Evolutionary conservation across 1,140 invertebrate species (phyloP).

Genomic region (Lycorma delicatula): DNA sequence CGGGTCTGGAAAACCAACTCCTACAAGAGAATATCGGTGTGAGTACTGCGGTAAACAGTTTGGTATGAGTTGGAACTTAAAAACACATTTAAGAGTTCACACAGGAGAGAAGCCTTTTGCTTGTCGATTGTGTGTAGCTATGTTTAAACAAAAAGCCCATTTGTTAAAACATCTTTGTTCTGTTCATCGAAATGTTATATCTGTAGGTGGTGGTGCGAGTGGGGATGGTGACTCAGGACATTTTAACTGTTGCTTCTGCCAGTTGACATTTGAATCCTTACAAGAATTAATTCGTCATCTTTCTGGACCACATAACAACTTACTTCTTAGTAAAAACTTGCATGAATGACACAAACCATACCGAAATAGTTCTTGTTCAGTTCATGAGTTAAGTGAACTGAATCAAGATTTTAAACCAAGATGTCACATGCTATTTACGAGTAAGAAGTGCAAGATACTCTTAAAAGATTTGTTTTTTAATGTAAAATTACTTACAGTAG

Average conservation of each 20-base stretch:
- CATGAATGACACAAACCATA: conserved; percentile 43
- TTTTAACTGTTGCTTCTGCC: conserved; percentile 79
- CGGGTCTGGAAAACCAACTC: conserved; percentile 11
- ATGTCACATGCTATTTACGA: no score
- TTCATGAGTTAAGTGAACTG: no score
- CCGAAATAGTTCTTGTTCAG: no score
- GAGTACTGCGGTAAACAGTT: conserved; percentile 83
- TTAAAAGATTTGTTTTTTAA: no score
- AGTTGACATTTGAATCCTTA: conserved; percentile 68
- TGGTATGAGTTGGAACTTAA: conserved; percentile 82
- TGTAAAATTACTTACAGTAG: no score
- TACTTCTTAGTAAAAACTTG: conserved; percentile 75
- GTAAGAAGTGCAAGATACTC: no score
- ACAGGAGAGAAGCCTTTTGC: conserved; percentile 82
- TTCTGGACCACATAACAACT: conserved; percentile 75
- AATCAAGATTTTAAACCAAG: no score
- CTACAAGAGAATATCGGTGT: conserved; percentile 69
- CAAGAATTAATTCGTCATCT: conserved; percentile 75
- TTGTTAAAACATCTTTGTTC: conserved; percentile 76
- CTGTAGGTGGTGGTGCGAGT: conserved; percentile 56
- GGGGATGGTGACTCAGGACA: conserved; percentile 40
- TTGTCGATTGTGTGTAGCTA: conserved; percentile 74
- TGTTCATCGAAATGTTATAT: conserved; percentile 75
- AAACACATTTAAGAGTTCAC: conserved; percentile 74
- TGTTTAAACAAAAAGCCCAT: conserved; percentile 84